A percentile compares a stretch with the other conserved stretches of the same genome.
Evolutionary conservation across 2,888 invertebrate genomes (phyloP).

Genomic region (Terebella lapidaria): DNA sequence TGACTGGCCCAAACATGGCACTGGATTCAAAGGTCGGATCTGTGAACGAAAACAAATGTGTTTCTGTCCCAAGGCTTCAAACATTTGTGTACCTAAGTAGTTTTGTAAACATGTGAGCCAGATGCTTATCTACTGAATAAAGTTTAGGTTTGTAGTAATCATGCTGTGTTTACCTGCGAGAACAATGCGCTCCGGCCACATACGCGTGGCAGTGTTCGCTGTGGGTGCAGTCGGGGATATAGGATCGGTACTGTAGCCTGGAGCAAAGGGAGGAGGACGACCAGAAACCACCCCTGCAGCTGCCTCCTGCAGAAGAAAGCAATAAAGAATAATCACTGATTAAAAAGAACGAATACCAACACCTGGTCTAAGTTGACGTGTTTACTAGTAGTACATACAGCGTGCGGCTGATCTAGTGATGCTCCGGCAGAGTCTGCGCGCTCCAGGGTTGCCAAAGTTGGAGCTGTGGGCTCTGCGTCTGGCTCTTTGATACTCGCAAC

Average conservation of each 20-base stretch:
- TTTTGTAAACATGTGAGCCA: too few relatives aligned
- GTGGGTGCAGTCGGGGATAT: slow-evolving; percentile 45
- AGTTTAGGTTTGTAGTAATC: too few relatives aligned
- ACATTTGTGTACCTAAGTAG: too few relatives aligned
- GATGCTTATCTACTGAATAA: too few relatives aligned
- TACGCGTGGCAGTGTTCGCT: slow-evolving; percentile 9
- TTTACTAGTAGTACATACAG: too few relatives aligned
- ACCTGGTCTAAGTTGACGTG: too few relatives aligned
- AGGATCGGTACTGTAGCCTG: slow-evolving; percentile 8
- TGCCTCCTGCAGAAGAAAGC: slow-evolving; percentile 3
- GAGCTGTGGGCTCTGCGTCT: slow-evolving; percentile 19
- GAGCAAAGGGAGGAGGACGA: slow-evolving; percentile 22
- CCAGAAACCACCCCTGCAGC: slow-evolving; percentile 5
- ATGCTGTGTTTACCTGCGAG: neutral
- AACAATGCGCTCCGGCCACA: neutral
- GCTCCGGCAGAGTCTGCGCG: too few relatives aligned
- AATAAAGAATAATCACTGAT: too few relatives aligned
- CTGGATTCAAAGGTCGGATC: slow-evolving; percentile 13
- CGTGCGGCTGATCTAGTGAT: too few relatives aligned
- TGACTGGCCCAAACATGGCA: slow-evolving; percentile 21
- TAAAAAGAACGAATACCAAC: too few relatives aligned
- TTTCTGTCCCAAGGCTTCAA: too few relatives aligned
- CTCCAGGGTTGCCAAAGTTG: slow-evolving; percentile 16
- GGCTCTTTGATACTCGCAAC: slow-evolving; percentile 13
- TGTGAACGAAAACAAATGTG: slow-evolving; percentile 7